Evolutionary conservation across 92 coral and sea anemone species (phyloP).

Genomic region (Epizoanthus scotinus): DNA sequence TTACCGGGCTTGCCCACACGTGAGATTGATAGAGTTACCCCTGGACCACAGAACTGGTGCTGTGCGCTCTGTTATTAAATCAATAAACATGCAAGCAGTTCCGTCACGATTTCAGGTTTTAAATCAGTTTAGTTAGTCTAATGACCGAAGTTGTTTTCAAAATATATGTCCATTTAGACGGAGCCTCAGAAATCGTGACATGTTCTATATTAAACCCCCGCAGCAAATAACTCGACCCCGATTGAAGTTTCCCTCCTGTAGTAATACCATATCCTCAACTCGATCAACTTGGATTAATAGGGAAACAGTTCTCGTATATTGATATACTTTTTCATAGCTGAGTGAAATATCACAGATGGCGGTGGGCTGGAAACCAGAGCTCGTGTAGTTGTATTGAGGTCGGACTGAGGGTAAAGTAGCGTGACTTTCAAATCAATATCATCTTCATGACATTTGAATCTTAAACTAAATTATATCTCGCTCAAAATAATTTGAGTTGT

Average conservation of each 20-base stretch:
- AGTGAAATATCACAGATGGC: conserved; percentile 36
- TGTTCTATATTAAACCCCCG: conserved; percentile 15
- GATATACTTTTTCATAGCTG: not conserved
- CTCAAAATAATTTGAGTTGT: no score
- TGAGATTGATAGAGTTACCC: not conserved
- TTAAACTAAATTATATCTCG: no score
- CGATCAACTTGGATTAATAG: not conserved
- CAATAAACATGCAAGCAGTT: not conserved
- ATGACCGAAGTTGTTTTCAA: not conserved
- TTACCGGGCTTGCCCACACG: conserved; percentile 20
- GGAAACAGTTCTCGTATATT: not conserved
- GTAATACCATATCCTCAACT: no score
- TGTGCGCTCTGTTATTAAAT: not conserved
- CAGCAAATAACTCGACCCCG: not conserved
- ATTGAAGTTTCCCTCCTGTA: no score
- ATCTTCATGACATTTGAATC: no score
- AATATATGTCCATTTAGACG: not conserved
- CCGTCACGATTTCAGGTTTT: not conserved
- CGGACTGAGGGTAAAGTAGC: no score
- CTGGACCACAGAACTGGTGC: no score
- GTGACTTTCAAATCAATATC: no score
- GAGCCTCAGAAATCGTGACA: conserved; percentile 3
- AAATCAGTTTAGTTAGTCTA: not conserved
- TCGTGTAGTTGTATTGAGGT: not conserved
- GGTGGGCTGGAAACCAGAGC: not conserved